Evolutionary conservation across 2,888 invertebrate species (phyloP), one percentile per base, ranked within the genome.

Genomic region (Meiosimyza decipiens): DNA sequence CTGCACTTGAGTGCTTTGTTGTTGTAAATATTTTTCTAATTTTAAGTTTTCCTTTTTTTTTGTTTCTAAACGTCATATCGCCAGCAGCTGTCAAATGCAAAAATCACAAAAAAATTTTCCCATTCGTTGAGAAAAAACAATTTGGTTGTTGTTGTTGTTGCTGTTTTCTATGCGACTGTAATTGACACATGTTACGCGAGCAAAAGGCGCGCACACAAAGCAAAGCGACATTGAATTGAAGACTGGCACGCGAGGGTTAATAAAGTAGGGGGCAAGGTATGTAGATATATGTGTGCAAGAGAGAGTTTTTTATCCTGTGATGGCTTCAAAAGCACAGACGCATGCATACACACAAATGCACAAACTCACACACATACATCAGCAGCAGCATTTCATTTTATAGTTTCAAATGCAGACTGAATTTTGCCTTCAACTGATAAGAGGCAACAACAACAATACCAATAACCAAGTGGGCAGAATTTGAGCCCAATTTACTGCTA

Each of bases 371-470:
- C 51, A 33, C 18, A 60, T 47, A n/a, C 40, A 18, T 28, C 28
- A 54, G 52, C 50, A 66, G 22, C 50, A 71, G 33, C 52, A 54
- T 55, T 54, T 79, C 79, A 82, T 82, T 81, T 81, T 80, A 81
- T 80, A 82, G 83, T 83, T 82, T 70, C 70, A 70, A 70, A 52
- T 70, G 54, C 70, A 62, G 70, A 52, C 68, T 57, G 68, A 68
- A 50, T 59, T 68, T 68, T 68, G 57, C 49, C 15, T 49, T 59
- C 49, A 18, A 59, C 59, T 68, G 57, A 59, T 50, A 68, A 57
- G 50, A 18, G 50, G 47, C 12, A 16, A 18, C 54, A 13, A 40
- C 40, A 18, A 40, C 18, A 22, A 33, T n/a, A 12, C 28, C n/a
- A 33, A 33, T 40, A 15, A n/a, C 62, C 22, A 55, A 60, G 50